Percentiles rank a stretch among this genome's conserved stretches.
phyloP scores from a whole-genome alignment of 37 sponge, comb jelly and placozoan species.

The Aplysina aerophoba region DNA sequence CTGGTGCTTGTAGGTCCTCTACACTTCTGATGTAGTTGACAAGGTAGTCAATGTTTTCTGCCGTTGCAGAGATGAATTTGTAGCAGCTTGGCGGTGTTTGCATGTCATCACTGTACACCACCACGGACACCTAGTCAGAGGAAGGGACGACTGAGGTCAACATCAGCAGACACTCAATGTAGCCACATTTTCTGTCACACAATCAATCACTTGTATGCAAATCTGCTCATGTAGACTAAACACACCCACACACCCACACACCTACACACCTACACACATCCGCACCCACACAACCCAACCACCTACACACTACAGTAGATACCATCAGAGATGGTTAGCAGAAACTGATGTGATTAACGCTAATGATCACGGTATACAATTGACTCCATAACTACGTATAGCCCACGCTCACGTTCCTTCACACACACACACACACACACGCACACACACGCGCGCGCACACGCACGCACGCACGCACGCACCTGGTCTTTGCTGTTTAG shows the following conservation, averaged over 20 bases:
- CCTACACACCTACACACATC: background rate
- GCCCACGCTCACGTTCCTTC: background rate
- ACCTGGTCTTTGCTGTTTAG: conserved; percentile 12
- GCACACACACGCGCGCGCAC: conserved; percentile 4
- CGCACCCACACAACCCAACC: background rate
- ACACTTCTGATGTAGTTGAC: background rate
- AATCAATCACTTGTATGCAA: too few relatives aligned
- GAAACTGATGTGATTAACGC: too few relatives aligned
- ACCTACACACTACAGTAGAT: conserved; percentile 7
- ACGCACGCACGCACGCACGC: conserved; percentile 12
- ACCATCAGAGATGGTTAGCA: too few relatives aligned
- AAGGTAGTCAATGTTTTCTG: background rate
- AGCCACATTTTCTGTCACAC: too few relatives aligned
- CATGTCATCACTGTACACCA: background rate
- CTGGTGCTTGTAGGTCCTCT: too few relatives aligned
- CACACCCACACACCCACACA: too few relatives aligned
- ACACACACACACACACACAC: conserved; percentile 15
- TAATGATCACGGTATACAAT: too few relatives aligned
- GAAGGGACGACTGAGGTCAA: background rate
- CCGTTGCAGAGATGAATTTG: background rate
- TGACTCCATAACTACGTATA: background rate
- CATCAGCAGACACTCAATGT: too few relatives aligned
- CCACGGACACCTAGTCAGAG: background rate
- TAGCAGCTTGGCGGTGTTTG: background rate
- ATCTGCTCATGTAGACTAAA: too few relatives aligned